Conservation (phyloP, 2,888 invertebrate species). For the Morpho deidamia region DNA sequence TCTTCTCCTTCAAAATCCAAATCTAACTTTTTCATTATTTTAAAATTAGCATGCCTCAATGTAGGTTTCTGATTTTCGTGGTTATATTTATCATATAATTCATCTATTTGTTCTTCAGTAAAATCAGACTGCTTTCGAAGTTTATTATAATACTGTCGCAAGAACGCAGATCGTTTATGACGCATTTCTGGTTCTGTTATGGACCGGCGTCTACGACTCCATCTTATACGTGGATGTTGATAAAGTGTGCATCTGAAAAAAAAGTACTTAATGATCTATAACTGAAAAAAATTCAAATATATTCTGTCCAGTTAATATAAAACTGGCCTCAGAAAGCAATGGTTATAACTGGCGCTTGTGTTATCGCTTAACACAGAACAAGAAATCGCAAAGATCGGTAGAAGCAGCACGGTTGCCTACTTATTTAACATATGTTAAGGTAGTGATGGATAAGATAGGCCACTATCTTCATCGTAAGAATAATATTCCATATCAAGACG, state of each 20-base stretch:
- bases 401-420: too few relatives aligned
- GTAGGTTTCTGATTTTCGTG: constrained; percentile 60
- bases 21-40: constrained; percentile 68
- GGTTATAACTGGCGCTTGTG: too few relatives aligned
- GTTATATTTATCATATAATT: constrained; percentile 69
- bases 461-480: too few relatives aligned
- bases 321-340: too few relatives aligned
- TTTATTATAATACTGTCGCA: constrained; percentile 63
- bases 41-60: constrained; percentile 64
- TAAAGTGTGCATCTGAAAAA: constrained; percentile 84
- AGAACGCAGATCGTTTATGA: constrained; percentile 57
- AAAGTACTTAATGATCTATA: too few relatives aligned
- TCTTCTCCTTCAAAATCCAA: constrained; percentile 46
- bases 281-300: background rate
- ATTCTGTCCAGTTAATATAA: too few relatives aligned
- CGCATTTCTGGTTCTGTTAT: constrained; percentile 58
- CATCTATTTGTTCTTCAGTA: constrained; percentile 48
- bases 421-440: too few relatives aligned
- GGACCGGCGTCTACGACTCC: constrained; percentile 84
- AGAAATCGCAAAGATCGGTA: too few relatives aligned
- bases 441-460: too few relatives aligned
- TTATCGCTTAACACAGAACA: too few relatives aligned
- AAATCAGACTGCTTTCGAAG: constrained; percentile 45
- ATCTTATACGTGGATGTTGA: constrained; percentile 91
- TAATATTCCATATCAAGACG: too few relatives aligned